phyloP scores from a whole-genome alignment of 2,888 invertebrate species.

The Calameuta idolon region DNA sequence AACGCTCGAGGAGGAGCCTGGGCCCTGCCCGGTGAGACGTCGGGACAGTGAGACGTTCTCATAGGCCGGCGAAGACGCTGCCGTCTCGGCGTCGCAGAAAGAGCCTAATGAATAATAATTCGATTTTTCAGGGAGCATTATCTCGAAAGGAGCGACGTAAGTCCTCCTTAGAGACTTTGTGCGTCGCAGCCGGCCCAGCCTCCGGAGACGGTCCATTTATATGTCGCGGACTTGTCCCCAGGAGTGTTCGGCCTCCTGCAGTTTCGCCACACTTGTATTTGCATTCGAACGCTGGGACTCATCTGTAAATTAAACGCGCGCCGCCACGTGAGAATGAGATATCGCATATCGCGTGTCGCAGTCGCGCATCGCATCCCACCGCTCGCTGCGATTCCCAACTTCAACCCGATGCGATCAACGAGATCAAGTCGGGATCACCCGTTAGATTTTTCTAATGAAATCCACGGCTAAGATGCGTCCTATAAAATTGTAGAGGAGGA shows the following conservation, averaged over 20 bases:
- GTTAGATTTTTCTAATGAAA: too few species aligned
- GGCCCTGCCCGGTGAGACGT: too few species aligned
- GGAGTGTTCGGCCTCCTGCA: constrained; percentile 44
- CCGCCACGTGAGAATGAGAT: constrained; percentile 41
- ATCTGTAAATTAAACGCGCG: constrained; percentile 44
- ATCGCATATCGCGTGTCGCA: constrained; percentile 28
- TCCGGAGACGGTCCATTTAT: constrained; percentile 37
- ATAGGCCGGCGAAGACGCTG: constrained; percentile 25
- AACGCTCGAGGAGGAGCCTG: too few species aligned
- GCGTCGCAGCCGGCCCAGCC: constrained; percentile 1
- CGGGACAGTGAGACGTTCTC: not conserved
- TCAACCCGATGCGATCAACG: too few species aligned
- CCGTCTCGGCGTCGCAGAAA: constrained; percentile 15
- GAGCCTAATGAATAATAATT: constrained; percentile 26
- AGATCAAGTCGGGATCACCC: too few species aligned
- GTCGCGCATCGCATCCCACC: not conserved
- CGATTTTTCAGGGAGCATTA: constrained; percentile 31
- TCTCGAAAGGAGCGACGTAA: constrained; percentile 21
- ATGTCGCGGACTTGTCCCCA: constrained; percentile 44
- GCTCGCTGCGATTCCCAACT: not conserved
- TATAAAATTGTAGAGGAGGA: too few species aligned
- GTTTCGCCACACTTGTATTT: constrained; percentile 50
- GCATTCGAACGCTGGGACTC: constrained; percentile 37
- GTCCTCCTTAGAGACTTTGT: constrained; percentile 23
- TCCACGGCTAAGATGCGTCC: too few species aligned